Base-by-base conservation (phyloP, 1,140 invertebrate genomes). In the Vanessa tameamea region DNA sequence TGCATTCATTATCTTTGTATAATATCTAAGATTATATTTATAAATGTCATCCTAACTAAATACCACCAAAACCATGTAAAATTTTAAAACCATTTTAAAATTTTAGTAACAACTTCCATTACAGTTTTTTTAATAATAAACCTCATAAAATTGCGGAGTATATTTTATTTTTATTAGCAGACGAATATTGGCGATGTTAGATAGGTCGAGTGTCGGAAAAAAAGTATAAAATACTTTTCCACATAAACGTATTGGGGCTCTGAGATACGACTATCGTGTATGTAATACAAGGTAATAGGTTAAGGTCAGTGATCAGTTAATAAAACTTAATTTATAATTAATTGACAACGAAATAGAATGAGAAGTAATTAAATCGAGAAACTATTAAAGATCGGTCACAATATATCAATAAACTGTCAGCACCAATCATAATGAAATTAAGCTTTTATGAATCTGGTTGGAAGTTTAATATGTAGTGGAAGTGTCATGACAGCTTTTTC, bases 391-490 rank as follows among this genome's bases (percentile, higher is more conserved):
- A 67, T 65, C 31, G 55, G 50, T 73, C 26, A 20, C 15, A 59
- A 68, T 73, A 73, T 68, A 73, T 73, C 72, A 73, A 73, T 61
- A 64, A 63, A 47, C 65, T 64, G 72, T 73, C 72, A 61, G 57
- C 68, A n/a, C 47, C 37, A 50, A 68, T 68, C 65, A 68, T 61
- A 63, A 68, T 61, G 26, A 63, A 59, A 57, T 23, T 14, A 23
- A 16, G 20, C 9, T 9, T 57, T 57, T 57, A 57, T 57, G 23
- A 20, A 11, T 23, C 12, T 23, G 20, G 9, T 23, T 12, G 2
- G 3, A 16, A 23, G 16, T 57, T 57, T 6, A n/a, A 13, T 13
- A 57, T 23, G 20, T 57, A 20, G 12, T 26, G n/a, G 20, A 57
- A 23, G 20, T 57, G 53, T 23, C 8, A 57, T 16, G 5, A 20